phyloP scores from a whole-genome alignment of 2,888 invertebrate species.

The Halictus quadricinctus region DNA sequence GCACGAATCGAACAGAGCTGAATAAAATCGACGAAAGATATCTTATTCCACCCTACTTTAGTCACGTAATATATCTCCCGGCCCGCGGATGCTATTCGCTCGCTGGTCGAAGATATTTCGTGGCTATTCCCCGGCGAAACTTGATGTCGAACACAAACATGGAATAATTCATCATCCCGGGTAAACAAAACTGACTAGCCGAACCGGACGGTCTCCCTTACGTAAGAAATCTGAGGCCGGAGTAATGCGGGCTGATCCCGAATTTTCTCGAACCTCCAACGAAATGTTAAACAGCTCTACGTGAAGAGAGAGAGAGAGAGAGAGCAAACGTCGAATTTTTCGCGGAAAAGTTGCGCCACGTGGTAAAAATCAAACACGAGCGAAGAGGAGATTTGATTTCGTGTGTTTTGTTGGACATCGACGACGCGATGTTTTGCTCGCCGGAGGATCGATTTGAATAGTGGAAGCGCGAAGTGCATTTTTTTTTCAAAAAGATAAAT shows the following conservation, averaged over 20 bases:
- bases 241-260: neutral
- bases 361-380: neutral
- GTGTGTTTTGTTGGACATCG: neutral
- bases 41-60: conserved; percentile 49
- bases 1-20: conserved; percentile 57
- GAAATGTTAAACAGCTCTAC: neutral
- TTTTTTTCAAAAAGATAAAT: neutral
- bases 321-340: neutral
- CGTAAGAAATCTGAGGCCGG: neutral
- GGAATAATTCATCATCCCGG: conserved; percentile 52
- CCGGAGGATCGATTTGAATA: neutral
- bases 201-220: neutral
- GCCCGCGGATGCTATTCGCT: conserved; percentile 41
- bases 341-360: neutral
- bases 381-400: neutral
- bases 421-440: neutral
- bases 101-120: conserved; percentile 42
- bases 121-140: conserved; percentile 38
- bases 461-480: neutral
- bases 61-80: conserved; percentile 52
- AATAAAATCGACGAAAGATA: conserved; percentile 61
- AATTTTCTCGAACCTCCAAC: neutral
- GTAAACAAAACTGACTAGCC: conserved; percentile 18
- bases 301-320: neutral
- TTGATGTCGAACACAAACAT: conserved; percentile 47